phyloP scores from a whole-genome alignment of 2,888 invertebrate species.

The Prosopocoilus inquinatus region DNA sequence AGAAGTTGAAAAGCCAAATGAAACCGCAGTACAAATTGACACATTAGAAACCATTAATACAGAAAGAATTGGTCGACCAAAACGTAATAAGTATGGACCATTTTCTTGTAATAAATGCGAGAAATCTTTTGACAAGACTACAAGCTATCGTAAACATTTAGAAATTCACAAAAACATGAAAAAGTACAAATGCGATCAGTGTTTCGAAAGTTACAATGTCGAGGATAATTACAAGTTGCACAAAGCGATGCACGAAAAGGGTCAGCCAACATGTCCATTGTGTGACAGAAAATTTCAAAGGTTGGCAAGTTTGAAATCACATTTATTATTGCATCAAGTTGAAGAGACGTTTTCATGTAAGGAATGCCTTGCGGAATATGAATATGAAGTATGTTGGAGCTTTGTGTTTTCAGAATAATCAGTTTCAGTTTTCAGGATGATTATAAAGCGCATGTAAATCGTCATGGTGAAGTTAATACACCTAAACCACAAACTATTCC shows the following conservation, averaged over 20 bases:
- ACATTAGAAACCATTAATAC: neutral
- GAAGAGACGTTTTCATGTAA: constrained; percentile 46
- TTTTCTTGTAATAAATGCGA: constrained; percentile 40
- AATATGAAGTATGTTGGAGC: constrained; percentile 39
- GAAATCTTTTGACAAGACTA: constrained; percentile 34
- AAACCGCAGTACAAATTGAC: neutral
- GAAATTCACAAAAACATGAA: constrained; percentile 40
- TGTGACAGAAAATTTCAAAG: constrained; percentile 45
- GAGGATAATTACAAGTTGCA: constrained; percentile 48
- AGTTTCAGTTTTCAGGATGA: constrained; percentile 49
- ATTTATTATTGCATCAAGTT: constrained; percentile 46
- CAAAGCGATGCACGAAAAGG: constrained; percentile 39
- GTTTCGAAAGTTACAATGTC: constrained; percentile 42
- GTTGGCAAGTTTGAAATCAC: constrained; percentile 46
- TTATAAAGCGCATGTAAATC: constrained; percentile 52
- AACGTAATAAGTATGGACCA: constrained; percentile 7
- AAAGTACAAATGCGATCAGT: constrained; percentile 44
- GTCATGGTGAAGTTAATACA: constrained; percentile 38
- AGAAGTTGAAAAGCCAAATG: no score
- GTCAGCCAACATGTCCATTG: constrained; percentile 43
- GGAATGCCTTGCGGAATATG: constrained; percentile 44
- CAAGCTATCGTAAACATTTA: constrained; percentile 40
- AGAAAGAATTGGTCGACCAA: neutral
- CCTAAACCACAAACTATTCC: constrained; percentile 36
- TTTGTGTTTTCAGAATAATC: neutral